phyloP scores from a whole-genome alignment of 2,888 invertebrate genomes.

The Artemia sinica region DNA sequence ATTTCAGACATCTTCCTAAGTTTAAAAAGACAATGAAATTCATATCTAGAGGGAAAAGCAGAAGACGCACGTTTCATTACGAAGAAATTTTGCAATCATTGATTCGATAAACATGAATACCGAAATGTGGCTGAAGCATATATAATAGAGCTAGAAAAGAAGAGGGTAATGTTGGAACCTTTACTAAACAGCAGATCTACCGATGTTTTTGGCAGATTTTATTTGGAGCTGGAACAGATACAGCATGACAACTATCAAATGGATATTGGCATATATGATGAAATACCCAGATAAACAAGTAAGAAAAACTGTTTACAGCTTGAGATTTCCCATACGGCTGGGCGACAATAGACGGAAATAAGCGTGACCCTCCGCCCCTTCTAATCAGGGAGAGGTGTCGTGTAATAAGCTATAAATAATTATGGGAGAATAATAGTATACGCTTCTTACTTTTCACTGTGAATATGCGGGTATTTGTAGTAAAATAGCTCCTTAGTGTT shows the following conservation, averaged over 20 bases:
- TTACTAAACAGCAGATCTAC: slow-evolving; percentile 48
- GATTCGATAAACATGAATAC: slow-evolving; percentile 23
- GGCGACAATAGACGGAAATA: slow-evolving; percentile 6
- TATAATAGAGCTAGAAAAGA: slow-evolving; percentile 33
- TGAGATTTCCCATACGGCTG: background rate
- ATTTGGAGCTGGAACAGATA: slow-evolving; percentile 70
- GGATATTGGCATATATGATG: slow-evolving; percentile 63
- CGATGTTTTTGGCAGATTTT: slow-evolving; percentile 55
- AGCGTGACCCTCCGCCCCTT: background rate
- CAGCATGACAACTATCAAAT: slow-evolving; percentile 59
- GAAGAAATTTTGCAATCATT: slow-evolving; percentile 45
- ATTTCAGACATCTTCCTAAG: slow-evolving; percentile 42
- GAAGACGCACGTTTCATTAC: slow-evolving; percentile 54
- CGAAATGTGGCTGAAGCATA: slow-evolving; percentile 30
- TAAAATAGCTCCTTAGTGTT: no score
- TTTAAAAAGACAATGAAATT: slow-evolving; percentile 46
- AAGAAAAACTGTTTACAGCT: slow-evolving; percentile 19
- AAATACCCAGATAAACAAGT: slow-evolving; percentile 47
- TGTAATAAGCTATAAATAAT: background rate
- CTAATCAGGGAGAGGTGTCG: background rate
- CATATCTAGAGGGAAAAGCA: slow-evolving; percentile 48
- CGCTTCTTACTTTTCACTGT: no score
- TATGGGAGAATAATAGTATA: no score
- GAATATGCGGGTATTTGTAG: no score
- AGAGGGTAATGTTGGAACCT: slow-evolving; percentile 35